Evolutionary conservation across 1,140 invertebrate species (phyloP).

Genomic region (Contarinia nasturtii): DNA sequence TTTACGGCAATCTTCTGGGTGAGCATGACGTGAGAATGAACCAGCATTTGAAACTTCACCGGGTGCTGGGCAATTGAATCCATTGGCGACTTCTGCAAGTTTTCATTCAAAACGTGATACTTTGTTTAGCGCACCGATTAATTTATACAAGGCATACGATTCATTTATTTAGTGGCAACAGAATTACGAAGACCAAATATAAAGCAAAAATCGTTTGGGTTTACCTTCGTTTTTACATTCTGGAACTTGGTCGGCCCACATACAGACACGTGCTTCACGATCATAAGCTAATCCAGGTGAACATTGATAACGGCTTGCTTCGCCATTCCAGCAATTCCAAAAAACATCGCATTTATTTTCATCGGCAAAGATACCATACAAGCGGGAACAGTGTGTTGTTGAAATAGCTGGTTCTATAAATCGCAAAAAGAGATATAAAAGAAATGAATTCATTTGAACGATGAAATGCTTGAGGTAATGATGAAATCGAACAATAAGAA

Average conservation of each 20-base stretch:
- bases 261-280: conserved; percentile 76
- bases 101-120: not conserved
- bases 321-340: conserved; percentile 94
- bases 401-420: conserved; percentile 61
- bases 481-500: too few species aligned
- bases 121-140: too few species aligned
- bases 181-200: not conserved
- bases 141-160: not conserved
- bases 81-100: conserved; percentile 70
- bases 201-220: not conserved
- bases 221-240: conserved; percentile 75
- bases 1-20: conserved; percentile 86
- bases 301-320: conserved; percentile 81
- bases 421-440: not conserved
- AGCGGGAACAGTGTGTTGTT: conserved; percentile 63
- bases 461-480: too few species aligned
- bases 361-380: conserved; percentile 87
- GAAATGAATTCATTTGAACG: too few species aligned
- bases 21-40: conserved; percentile 83
- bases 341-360: conserved; percentile 77
- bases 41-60: conserved; percentile 62
- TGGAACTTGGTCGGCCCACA: conserved; percentile 86
- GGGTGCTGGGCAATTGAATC: conserved; percentile 70
- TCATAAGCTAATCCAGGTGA: conserved; percentile 87
- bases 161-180: not conserved